These are phyloP conservation scores for Urechis unicinctus DNA, from an alignment of 2,888 invertebrate genomes.

Conservation along the genomic window DNA sequence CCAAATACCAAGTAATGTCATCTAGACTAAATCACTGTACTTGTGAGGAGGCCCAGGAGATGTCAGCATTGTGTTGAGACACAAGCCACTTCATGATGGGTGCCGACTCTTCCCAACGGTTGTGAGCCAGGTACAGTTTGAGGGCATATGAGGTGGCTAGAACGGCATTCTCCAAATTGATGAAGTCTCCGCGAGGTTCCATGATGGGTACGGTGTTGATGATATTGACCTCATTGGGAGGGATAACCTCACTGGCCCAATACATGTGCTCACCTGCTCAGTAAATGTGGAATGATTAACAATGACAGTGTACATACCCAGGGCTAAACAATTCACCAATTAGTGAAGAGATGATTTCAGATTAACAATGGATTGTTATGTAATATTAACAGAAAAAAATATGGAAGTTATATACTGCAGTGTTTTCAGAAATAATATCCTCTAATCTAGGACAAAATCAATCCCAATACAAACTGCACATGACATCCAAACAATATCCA, in stretches of 20 bases:
- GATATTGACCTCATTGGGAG: conserved; percentile 36
- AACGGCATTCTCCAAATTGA: conserved; percentile 61
- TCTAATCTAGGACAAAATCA: too few relatives aligned
- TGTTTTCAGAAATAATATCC: too few relatives aligned
- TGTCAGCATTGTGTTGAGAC: conserved; percentile 42
- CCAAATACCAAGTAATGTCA: too few relatives aligned
- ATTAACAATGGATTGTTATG: too few relatives aligned
- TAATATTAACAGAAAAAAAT: too few relatives aligned
- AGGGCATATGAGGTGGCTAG: conserved; percentile 89
- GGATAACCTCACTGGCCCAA: conserved; percentile 38
- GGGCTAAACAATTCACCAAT: too few relatives aligned
- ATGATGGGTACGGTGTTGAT: conserved; percentile 63
- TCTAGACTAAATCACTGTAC: conserved; percentile 17
- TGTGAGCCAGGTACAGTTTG: conserved; percentile 62
- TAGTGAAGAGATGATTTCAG: too few relatives aligned
- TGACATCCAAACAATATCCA: too few relatives aligned
- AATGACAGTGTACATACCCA: too few relatives aligned
- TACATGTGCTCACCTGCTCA: conserved; percentile 27
- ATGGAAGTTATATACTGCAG: too few relatives aligned
- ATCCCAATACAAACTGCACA: too few relatives aligned
- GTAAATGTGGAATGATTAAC: too few relatives aligned
- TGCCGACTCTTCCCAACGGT: conserved; percentile 16
- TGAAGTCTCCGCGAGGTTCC: conserved; percentile 64
- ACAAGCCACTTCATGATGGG: conserved; percentile 48
- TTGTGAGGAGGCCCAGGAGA: conserved; percentile 44